Percentiles rank a stretch among this genome's conserved stretches.
Evolutionary conservation across 2,888 invertebrate species (phyloP).

Genomic region (Noctua comes): DNA sequence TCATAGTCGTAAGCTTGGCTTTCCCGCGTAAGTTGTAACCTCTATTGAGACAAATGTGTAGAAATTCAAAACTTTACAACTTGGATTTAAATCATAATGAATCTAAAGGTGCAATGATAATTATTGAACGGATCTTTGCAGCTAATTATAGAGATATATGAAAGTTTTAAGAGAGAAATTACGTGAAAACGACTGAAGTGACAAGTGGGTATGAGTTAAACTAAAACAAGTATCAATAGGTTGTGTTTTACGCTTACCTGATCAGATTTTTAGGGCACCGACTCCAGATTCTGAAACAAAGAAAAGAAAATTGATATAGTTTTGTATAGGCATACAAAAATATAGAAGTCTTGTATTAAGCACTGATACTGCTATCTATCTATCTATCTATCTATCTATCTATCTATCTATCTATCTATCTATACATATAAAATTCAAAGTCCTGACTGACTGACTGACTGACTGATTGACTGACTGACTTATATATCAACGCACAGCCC

Average conservation of each 20-base stretch:
- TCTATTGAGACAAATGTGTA: constrained; percentile 11
- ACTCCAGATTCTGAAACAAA: constrained; percentile 70
- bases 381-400: too few relatives aligned
- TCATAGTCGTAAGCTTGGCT: constrained; percentile 11
- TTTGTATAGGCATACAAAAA: background rate
- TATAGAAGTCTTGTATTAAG: background rate
- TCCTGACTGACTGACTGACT: too few relatives aligned
- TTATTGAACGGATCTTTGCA: background rate
- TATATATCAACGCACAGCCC: too few relatives aligned
- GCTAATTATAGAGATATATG: background rate
- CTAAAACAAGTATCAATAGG: background rate
- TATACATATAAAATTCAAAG: too few relatives aligned
- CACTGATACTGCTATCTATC: background rate
- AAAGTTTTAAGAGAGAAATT: background rate
- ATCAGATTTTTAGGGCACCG: constrained; percentile 52
- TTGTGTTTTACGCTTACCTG: constrained; percentile 62
- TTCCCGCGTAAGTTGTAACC: constrained; percentile 21
- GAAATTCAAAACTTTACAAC: background rate
- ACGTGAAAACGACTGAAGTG: background rate
- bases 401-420: too few relatives aligned
- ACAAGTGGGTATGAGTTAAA: background rate
- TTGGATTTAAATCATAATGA: background rate
- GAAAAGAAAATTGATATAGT: background rate
- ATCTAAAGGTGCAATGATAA: background rate
- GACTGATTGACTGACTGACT: too few relatives aligned